A percentile compares a stretch with the other conserved stretches of the same genome.
phyloP scores from a whole-genome alignment of 2,113 vertebrate species.

The Ptychochromis oligacanthus region DNA sequence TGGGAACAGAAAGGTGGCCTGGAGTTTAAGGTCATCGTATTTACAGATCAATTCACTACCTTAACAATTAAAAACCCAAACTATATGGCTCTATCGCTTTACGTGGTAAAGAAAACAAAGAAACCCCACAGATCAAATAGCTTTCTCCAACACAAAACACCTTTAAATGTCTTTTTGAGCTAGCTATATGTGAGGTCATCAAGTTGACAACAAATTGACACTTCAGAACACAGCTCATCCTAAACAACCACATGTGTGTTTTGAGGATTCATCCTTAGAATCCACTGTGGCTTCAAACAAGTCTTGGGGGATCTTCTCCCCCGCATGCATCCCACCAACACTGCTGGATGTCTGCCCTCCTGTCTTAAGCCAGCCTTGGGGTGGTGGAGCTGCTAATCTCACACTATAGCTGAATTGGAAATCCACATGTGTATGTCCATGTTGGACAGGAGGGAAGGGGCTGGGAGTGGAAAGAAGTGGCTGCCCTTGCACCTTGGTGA shows the following conservation, averaged over 20 bases:
- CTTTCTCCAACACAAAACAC: background rate
- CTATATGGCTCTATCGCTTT: rapidly evolving
- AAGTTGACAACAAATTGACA: slow-evolving; percentile 56
- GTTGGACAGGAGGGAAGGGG: slow-evolving; percentile 46
- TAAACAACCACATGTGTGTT: slow-evolving; percentile 44
- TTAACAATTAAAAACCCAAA: background rate
- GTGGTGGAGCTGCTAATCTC: slow-evolving; percentile 69
- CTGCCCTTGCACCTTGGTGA: slow-evolving; percentile 78
- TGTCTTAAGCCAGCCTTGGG: slow-evolving; percentile 75
- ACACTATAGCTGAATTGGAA: slow-evolving; percentile 76
- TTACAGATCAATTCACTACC: background rate
- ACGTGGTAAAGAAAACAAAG: background rate
- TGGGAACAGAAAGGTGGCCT: background rate
- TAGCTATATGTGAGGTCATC: slow-evolving; percentile 38
- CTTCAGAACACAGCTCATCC: slow-evolving; percentile 52
- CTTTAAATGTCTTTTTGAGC: background rate
- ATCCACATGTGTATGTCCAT: slow-evolving; percentile 50
- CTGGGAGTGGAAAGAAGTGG: slow-evolving; percentile 67
- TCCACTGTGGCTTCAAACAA: slow-evolving; percentile 61
- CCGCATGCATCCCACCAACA: slow-evolving; percentile 72
- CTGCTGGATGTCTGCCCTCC: slow-evolving; percentile 64
- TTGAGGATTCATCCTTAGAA: slow-evolving; percentile 61
- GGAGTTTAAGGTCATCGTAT: background rate
- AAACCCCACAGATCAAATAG: slow-evolving; percentile 3
- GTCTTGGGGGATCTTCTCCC: slow-evolving; percentile 67